Conservation (phyloP, 92 coral and sea anemone species). For the Parazoanthus atlanticus region DNA sequence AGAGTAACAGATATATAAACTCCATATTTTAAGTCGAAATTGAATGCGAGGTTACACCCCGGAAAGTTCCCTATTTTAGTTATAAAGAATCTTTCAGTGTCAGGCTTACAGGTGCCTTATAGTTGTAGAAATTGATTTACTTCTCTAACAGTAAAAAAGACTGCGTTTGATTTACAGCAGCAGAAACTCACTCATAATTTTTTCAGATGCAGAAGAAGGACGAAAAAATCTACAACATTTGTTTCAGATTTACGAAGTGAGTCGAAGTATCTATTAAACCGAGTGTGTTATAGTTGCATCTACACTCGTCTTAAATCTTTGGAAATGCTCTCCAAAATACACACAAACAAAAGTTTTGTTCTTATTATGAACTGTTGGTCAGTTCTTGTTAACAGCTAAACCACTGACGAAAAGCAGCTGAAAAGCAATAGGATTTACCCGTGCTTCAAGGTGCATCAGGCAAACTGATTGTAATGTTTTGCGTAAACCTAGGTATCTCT, state of each 20-base stretch:
- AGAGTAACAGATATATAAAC: too few species aligned
- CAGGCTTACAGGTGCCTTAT: too few species aligned
- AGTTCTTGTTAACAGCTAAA: background rate
- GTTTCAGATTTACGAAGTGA: too few species aligned
- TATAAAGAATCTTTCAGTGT: background rate
- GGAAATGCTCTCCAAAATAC: background rate
- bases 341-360: too few species aligned
- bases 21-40: too few species aligned
- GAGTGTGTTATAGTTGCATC: background rate
- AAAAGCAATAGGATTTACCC: too few species aligned
- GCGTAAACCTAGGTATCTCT: conserved; percentile 2
- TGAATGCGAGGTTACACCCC: background rate
- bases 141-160: too few species aligned
- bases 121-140: too few species aligned
- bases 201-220: too few species aligned
- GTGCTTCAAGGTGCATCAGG: background rate
- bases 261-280: background rate
- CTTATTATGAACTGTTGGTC: background rate
- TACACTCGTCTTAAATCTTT: background rate
- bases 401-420: background rate
- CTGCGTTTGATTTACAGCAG: background rate
- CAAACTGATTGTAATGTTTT: too few species aligned
- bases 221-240: background rate
- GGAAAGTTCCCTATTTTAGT: background rate
- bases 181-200: too few species aligned